phyloP scores from a whole-genome alignment of 2,888 invertebrate genomes.

The Arrhopalites spinosus region DNA sequence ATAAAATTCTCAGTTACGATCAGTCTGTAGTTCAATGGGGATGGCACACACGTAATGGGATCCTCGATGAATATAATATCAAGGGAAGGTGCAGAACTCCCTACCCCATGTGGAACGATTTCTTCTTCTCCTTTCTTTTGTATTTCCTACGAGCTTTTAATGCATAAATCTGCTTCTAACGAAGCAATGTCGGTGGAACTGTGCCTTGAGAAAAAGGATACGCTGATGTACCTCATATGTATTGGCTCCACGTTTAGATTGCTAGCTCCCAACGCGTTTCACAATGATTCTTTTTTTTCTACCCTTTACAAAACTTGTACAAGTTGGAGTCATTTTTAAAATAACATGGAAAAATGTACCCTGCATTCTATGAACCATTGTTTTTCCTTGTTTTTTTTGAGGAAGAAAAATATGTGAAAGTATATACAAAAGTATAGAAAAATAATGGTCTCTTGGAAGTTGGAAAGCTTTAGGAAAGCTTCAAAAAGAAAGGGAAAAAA shows the following conservation, averaged over 20 bases:
- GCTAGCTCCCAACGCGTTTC: too few relatives aligned
- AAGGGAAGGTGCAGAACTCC: constrained; percentile 10
- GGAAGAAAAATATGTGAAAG: too few relatives aligned
- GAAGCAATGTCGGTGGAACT: constrained; percentile 8
- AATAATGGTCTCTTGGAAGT: too few relatives aligned
- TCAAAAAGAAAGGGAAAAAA: too few relatives aligned
- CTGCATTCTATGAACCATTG: too few relatives aligned
- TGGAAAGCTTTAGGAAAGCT: too few relatives aligned
- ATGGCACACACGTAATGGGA: constrained; percentile 34
- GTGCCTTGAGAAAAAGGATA: neutral
- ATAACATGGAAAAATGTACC: too few relatives aligned
- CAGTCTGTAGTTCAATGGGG: constrained; percentile 38
- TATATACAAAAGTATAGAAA: too few relatives aligned
- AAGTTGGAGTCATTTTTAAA: too few relatives aligned
- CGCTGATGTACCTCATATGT: neutral
- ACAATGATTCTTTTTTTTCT: too few relatives aligned
- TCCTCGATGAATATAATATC: constrained; percentile 29
- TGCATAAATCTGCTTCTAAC: constrained; percentile 43
- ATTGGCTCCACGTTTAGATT: neutral
- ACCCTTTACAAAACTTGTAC: too few relatives aligned
- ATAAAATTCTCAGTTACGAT: constrained; percentile 46
- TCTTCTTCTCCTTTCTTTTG: constrained; percentile 20
- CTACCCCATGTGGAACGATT: constrained; percentile 21
- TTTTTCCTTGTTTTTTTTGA: too few relatives aligned
- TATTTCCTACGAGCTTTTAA: constrained; percentile 48